Evolutionary conservation across 2,888 invertebrate species (phyloP).

Genomic region (Aphodius sticticus): DNA sequence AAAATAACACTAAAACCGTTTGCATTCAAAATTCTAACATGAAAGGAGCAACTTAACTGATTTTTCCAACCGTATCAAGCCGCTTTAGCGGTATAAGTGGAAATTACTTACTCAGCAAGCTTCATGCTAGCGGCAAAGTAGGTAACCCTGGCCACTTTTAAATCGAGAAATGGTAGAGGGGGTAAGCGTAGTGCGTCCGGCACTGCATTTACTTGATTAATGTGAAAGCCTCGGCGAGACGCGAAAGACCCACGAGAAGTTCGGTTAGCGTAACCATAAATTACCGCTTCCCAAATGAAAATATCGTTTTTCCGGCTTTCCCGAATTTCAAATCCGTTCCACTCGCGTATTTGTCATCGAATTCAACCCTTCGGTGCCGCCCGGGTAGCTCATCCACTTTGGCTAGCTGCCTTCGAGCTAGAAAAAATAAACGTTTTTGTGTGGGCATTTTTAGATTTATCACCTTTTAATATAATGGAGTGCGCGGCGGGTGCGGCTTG

Average conservation of each 20-base stretch:
- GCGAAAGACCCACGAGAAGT: not conserved
- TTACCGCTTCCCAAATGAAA: conserved; percentile 40
- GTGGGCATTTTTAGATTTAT: conserved; percentile 33
- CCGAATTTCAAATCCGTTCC: conserved; percentile 39
- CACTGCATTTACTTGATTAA: conserved; percentile 40
- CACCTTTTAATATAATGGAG: conserved; percentile 45
- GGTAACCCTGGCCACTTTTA: not conserved
- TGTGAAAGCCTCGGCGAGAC: conserved; percentile 26
- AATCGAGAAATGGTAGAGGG: conserved; percentile 6
- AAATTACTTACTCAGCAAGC: conserved; percentile 25
- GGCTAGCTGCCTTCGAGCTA: not conserved
- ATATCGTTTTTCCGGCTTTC: conserved; percentile 32
- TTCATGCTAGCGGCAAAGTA: not conserved
- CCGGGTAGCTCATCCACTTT: not conserved
- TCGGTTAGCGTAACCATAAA: conserved; percentile 31
- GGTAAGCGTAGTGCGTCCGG: conserved; percentile 28
- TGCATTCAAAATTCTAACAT: not conserved
- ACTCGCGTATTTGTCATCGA: conserved; percentile 38
- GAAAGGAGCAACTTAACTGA: not conserved
- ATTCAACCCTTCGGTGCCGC: not conserved
- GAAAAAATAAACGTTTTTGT: not conserved
- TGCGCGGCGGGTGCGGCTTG: conserved; percentile 27
- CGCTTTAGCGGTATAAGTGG: not conserved
- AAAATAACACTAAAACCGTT: not conserved
- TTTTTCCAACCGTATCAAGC: not conserved